phyloP scores from a whole-genome alignment of 2,888 invertebrate genomes.

The Carpatolechia fugitivella region DNA sequence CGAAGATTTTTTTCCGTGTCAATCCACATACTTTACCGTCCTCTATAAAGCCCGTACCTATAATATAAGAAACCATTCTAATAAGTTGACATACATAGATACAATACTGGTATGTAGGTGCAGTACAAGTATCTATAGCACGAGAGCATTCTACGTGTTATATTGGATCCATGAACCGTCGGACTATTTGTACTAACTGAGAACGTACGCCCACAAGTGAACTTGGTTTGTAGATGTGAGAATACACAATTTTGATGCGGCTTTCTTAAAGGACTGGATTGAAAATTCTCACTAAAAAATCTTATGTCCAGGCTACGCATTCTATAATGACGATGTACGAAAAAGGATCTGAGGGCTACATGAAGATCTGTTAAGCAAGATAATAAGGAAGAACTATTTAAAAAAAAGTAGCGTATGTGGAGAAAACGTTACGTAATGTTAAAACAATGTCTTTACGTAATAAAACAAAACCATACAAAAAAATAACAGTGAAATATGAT shows the following conservation, averaged over 20 bases:
- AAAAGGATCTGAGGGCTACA: too few species aligned
- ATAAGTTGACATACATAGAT: not conserved
- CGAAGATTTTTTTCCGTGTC: not conserved
- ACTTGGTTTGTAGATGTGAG: not conserved
- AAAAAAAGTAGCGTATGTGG: too few species aligned
- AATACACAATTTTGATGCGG: not conserved
- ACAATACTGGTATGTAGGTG: not conserved
- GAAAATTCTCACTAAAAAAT: too few species aligned
- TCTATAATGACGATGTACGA: too few species aligned
- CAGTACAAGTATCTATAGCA: not conserved
- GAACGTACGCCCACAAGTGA: slow-evolving; percentile 52
- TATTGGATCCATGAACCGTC: slow-evolving; percentile 36
- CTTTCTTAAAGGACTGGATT: not conserved
- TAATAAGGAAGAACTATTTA: too few species aligned
- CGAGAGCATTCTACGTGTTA: slow-evolving; percentile 10
- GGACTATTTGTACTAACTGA: slow-evolving; percentile 59
- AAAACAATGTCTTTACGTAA: too few species aligned
- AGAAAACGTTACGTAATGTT: too few species aligned
- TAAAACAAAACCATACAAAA: too few species aligned
- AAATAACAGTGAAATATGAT: too few species aligned
- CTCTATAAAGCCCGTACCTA: not conserved
- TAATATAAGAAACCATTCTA: not conserved
- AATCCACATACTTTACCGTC: not conserved
- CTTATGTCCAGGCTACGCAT: too few species aligned
- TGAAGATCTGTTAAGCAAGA: too few species aligned